A percentile compares a stretch with the other conserved stretches of the same genome.
Evolutionary conservation across 2,113 vertebrate species (phyloP).

Genomic region (Chloropsis hardwickii): DNA sequence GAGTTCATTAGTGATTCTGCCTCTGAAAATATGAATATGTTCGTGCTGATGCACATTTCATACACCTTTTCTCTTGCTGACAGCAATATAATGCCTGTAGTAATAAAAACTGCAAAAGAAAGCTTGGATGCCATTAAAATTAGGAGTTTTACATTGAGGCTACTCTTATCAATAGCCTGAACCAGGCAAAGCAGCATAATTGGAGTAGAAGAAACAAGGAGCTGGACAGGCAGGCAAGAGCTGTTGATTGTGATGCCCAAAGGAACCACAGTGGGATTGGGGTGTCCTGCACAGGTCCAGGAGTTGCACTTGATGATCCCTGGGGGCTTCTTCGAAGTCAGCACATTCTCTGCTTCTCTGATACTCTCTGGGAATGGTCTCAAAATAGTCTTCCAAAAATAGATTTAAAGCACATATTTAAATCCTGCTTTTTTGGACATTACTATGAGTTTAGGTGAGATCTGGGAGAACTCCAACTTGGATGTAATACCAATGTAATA

Average conservation of each 20-base stretch:
- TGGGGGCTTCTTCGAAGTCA: neutral
- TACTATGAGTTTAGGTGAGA: neutral
- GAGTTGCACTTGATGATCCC: neutral
- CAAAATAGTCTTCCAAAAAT: slow-evolving; percentile 9
- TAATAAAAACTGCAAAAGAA: neutral
- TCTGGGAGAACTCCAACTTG: neutral
- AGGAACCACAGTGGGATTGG: neutral
- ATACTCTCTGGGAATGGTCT: neutral
- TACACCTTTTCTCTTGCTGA: neutral
- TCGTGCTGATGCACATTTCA: neutral
- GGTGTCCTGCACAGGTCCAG: neutral
- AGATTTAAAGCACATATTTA: neutral
- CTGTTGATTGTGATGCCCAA: neutral
- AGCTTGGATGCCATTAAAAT: neutral
- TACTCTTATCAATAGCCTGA: neutral
- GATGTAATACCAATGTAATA: neutral
- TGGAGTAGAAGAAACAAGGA: neutral
- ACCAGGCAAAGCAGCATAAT: neutral
- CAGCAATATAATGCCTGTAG: neutral
- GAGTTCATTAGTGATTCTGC: neutral
- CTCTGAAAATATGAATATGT: neutral
- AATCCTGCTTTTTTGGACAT: neutral
- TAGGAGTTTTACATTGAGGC: neutral
- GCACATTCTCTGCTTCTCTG: neutral
- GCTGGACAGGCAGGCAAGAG: neutral